phyloP scores from a whole-genome alignment of 2,888 invertebrate genomes.

The Nebria brevicollis region DNA sequence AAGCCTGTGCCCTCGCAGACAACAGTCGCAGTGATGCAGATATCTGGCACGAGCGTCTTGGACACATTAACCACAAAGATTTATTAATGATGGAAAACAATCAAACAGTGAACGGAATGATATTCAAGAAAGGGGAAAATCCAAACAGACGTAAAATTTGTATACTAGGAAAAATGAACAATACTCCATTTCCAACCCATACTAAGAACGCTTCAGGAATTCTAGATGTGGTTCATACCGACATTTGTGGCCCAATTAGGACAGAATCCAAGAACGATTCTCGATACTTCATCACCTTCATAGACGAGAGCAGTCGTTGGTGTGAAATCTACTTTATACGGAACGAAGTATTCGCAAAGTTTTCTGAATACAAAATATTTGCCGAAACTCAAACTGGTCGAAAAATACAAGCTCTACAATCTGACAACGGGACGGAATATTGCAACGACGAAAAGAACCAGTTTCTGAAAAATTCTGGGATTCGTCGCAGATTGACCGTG shows the following conservation, averaged over 20 bases:
- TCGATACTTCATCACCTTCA: slow-evolving; percentile 20
- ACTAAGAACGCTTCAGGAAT: background rate
- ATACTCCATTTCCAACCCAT: background rate
- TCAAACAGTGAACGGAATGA: too few relatives aligned
- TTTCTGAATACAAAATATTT: slow-evolving; percentile 27
- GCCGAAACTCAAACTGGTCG: slow-evolving; percentile 22
- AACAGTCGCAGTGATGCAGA: too few relatives aligned
- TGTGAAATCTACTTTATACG: slow-evolving; percentile 18
- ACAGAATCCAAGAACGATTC: too few relatives aligned
- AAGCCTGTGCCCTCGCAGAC: too few relatives aligned
- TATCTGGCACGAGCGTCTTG: too few relatives aligned
- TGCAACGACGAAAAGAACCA: slow-evolving; percentile 31
- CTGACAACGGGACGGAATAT: slow-evolving; percentile 47
- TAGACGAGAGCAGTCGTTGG: slow-evolving; percentile 19
- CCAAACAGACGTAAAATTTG: too few relatives aligned
- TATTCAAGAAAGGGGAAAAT: too few relatives aligned
- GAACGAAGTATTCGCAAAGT: slow-evolving; percentile 15
- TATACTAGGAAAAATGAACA: too few relatives aligned
- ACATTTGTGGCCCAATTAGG: too few relatives aligned
- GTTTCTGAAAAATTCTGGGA: slow-evolving; percentile 48
- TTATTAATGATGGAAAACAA: too few relatives aligned
- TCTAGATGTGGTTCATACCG: too few relatives aligned
- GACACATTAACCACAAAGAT: too few relatives aligned
- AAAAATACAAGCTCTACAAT: slow-evolving; percentile 45
- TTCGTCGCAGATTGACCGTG: slow-evolving; percentile 40